These are phyloP conservation scores for Condylura cristata DNA, from an alignment of 2,113 vertebrate genomes.

Conservation along the genomic window DNA sequence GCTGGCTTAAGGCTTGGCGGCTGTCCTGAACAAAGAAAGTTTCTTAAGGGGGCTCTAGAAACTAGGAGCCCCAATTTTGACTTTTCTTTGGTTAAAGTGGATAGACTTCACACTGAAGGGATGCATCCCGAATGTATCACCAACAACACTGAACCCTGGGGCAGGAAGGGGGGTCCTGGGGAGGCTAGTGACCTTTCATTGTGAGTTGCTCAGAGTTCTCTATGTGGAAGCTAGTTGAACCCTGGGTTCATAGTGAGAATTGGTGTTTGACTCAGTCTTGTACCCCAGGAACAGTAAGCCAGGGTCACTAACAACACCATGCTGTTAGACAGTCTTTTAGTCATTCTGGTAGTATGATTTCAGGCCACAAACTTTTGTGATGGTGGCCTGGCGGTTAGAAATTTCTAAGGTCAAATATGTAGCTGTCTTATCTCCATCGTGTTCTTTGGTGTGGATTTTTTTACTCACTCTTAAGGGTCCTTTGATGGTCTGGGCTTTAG, in stretches of 20 bases:
- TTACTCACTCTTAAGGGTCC: background rate
- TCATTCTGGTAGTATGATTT: background rate
- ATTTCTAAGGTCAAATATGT: background rate
- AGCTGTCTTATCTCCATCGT: background rate
- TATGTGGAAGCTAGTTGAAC: background rate
- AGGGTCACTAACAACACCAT: background rate
- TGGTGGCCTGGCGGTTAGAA: background rate
- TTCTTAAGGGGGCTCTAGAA: background rate
- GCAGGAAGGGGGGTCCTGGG: background rate
- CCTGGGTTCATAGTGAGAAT: background rate
- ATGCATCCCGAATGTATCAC: too few species aligned
- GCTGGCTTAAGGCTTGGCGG: background rate
- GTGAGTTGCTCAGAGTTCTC: background rate
- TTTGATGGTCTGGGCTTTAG: background rate
- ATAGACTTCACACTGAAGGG: background rate
- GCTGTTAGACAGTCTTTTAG: background rate
- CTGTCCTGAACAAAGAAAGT: background rate
- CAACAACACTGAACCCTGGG: accelerated
- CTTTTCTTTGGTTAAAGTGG: background rate
- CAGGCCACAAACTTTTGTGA: background rate
- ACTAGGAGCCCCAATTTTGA: background rate
- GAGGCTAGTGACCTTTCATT: background rate
- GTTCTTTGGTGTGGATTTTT: background rate
- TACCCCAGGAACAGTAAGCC: background rate
- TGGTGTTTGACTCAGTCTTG: background rate